Base-by-base conservation (phyloP, 2,888 invertebrate genomes). In the Pachliopta kotzebuea region DNA sequence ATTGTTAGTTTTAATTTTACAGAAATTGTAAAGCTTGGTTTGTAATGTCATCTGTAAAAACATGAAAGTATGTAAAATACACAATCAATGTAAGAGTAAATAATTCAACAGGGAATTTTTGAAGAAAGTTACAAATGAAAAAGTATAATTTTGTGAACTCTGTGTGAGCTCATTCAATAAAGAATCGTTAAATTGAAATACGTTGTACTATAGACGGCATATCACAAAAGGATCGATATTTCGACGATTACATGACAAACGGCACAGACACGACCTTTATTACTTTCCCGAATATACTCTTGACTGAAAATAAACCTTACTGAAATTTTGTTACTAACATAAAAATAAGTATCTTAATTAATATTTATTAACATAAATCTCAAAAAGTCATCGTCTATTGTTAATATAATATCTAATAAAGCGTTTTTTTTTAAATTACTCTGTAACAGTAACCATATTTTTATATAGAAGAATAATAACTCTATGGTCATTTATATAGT, bases 161-260 rank as follows among this genome's bases (percentile, higher is more conserved):
- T 14, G 2, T 6, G 37, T 37, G 37, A 37, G 11, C 37, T 37
- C n/a, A 45, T 45, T 45, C 18, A 18, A 52, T n/a, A 7, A 14
- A 21, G 21, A 11, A 4, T 21, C n/a, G 6, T 52, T 4, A 52
- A 52, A 52, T 23, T 52, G 50, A 52, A 23, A 52, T 11, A 21
- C 50, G 11, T 21, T 21, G 50, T 21, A 23, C 20, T 21, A 23
- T 52, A 8, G 50, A 21, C 50, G 50, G n/a, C 23, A 21, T 52
- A 23, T 52, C 11, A 20, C 50, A 23, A 52, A 52, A 14, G 21
- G 9, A 54, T 54, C 54, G 54, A 54, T 54, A 54, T 54, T 54
- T 26, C 54, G 24, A 54, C 26, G 54, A 54, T 26, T 26, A 54
- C 26, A 26, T 18, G 54, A n/a, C 54, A 54, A 54, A 54, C 50